Conservation (phyloP, 2,797 vertebrate species). For the Huso huso region DNA sequence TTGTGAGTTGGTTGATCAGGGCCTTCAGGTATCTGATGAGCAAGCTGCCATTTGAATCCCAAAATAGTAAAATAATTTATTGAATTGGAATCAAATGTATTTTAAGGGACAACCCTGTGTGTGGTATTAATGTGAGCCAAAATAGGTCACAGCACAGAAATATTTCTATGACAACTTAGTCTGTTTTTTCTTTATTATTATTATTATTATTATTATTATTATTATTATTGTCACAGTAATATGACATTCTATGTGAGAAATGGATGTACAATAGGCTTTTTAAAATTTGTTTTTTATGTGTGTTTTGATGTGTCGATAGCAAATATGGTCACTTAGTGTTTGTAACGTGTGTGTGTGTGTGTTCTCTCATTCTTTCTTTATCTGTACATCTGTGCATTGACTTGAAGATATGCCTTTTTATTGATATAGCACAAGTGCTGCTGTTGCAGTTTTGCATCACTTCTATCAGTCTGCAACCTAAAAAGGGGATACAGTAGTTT, state of each 20-base stretch:
- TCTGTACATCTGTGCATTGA: constrained; percentile 58
- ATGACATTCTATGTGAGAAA: background rate
- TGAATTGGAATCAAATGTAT: too few relatives aligned
- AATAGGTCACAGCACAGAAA: too few relatives aligned
- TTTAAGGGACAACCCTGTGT: too few relatives aligned
- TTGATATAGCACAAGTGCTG: constrained; percentile 32
- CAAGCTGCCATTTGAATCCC: too few relatives aligned
- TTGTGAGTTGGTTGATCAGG: background rate
- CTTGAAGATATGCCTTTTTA: constrained; percentile 61
- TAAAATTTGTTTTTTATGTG: constrained; percentile 31
- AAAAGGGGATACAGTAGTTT: too few relatives aligned
- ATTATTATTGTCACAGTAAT: background rate
- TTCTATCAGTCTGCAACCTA: constrained; percentile 31
- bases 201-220: too few relatives aligned
- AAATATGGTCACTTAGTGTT: constrained; percentile 43
- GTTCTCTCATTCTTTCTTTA: constrained; percentile 54
- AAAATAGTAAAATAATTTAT: too few relatives aligned
- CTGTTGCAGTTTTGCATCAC: constrained; percentile 29
- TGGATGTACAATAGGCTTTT: background rate
- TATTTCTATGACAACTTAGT: too few relatives aligned
- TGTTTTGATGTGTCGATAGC: constrained; percentile 44
- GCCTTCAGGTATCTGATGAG: background rate
- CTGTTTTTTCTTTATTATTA: too few relatives aligned
- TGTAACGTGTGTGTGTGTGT: constrained; percentile 57
- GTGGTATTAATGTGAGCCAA: too few relatives aligned